Percentiles rank a stretch among this genome's conserved stretches.
Evolutionary conservation across 2,888 invertebrate genomes (phyloP).

Genomic region (Nomada flava): DNA sequence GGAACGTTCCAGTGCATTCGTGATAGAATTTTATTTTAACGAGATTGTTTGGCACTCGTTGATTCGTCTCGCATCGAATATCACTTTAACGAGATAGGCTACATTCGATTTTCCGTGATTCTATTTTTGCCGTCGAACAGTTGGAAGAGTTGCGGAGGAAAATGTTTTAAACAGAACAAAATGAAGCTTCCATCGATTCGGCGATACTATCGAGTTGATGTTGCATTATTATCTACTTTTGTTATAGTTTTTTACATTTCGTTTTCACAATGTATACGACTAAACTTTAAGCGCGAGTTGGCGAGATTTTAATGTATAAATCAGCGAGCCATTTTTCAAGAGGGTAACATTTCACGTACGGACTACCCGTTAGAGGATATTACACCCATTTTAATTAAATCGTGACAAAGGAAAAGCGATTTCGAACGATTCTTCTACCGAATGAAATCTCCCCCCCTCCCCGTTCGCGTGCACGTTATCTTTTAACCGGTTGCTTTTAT

Average conservation of each 20-base stretch:
- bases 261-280: too few relatives aligned
- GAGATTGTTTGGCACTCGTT: not conserved
- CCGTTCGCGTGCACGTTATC: slow-evolving; percentile 19
- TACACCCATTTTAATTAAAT: slow-evolving; percentile 23
- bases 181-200: too few relatives aligned
- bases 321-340: not conserved
- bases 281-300: too few relatives aligned
- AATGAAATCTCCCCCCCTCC: not conserved
- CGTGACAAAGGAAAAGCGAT: slow-evolving; percentile 10
- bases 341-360: not conserved
- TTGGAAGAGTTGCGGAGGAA: too few relatives aligned
- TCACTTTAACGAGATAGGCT: not conserved
- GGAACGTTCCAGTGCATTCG: not conserved
- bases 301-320: too few relatives aligned
- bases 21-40: slow-evolving; percentile 7
- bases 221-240: too few relatives aligned
- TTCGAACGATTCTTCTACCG: not conserved
- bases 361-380: not conserved
- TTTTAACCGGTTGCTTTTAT: slow-evolving; percentile 35
- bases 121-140: not conserved
- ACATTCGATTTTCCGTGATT: not conserved
- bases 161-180: too few relatives aligned
- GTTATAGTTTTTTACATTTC: too few relatives aligned
- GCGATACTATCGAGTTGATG: too few relatives aligned
- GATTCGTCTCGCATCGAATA: not conserved